A percentile compares a stretch with the other conserved stretches of the same genome.
Conservation (phyloP, 1,140 invertebrate species). For the Zaprionus gabonicus region DNA sequence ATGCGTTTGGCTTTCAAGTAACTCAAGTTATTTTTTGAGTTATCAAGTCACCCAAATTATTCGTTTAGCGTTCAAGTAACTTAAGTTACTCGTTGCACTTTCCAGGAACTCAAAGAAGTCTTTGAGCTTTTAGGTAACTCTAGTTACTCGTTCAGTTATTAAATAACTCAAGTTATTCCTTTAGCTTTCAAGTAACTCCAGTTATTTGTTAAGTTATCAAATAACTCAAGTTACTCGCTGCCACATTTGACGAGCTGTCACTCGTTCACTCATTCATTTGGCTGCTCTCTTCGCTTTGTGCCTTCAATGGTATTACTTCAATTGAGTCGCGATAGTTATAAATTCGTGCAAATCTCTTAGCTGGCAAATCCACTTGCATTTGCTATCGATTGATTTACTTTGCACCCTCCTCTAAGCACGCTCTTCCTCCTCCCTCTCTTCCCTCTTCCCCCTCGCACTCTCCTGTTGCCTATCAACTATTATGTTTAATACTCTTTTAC, state of each 20-base stretch:
- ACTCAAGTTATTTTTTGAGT: too few relatives aligned
- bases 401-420: not conserved
- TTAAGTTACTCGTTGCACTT: too few relatives aligned
- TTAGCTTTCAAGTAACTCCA: too few relatives aligned
- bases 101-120: too few relatives aligned
- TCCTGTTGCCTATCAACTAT: slow-evolving; percentile 4
- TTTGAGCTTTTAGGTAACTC: too few relatives aligned
- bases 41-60: too few relatives aligned
- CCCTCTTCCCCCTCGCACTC: not conserved
- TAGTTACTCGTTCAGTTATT: too few relatives aligned
- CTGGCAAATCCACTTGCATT: not conserved
- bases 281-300: not conserved
- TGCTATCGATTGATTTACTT: not conserved
- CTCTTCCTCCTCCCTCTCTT: not conserved
- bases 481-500: slow-evolving; percentile 13
- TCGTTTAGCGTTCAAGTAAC: too few relatives aligned
- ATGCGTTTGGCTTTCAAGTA: too few relatives aligned
- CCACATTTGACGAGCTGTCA: not conserved
- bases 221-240: not conserved
- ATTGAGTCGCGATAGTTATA: not conserved
- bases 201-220: too few relatives aligned
- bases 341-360: not conserved
- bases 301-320: not conserved
- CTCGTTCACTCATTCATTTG: not conserved
- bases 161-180: too few relatives aligned